Evolutionary conservation across 92 coral and sea anemone species (phyloP).

Genomic region (Paramuricea clavata): DNA sequence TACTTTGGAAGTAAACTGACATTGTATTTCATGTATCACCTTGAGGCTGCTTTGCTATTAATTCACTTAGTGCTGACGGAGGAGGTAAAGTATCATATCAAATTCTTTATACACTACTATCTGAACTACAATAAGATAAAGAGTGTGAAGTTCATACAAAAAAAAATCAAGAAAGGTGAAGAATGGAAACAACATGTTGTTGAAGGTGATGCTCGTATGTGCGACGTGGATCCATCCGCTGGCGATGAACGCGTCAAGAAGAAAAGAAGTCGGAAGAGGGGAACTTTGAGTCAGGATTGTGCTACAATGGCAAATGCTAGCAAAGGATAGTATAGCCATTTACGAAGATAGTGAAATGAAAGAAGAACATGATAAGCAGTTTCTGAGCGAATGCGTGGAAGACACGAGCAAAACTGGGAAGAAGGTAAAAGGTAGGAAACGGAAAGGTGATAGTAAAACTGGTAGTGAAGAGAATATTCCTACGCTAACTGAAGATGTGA

Average conservation of each 20-base stretch:
- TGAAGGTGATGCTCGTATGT: not conserved
- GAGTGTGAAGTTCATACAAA: not conserved
- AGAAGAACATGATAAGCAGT: not conserved
- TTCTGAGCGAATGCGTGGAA: not conserved
- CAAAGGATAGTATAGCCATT: not conserved
- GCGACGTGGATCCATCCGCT: not conserved
- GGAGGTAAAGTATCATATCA: slow-evolving; percentile 92
- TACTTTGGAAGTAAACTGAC: not conserved
- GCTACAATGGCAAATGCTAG: not conserved
- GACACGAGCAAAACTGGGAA: not conserved
- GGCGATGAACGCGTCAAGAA: not conserved
- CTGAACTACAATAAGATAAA: slow-evolving; percentile 71
- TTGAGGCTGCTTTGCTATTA: slow-evolving; percentile 18
- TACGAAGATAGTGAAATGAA: not conserved
- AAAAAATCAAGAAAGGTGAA: not conserved
- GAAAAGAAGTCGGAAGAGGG: not conserved
- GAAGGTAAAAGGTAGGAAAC: slow-evolving; percentile 1
- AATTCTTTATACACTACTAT: slow-evolving; percentile 85
- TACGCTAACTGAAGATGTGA: not conserved
- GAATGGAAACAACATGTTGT: slow-evolving; percentile 10
- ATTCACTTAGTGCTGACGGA: slow-evolving; percentile 73
- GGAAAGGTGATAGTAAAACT: not conserved
- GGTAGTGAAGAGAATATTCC: not conserved
- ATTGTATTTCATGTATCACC: not conserved
- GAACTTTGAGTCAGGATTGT: not conserved